phyloP scores from a whole-genome alignment of 2,797 vertebrate genomes.

The Numenius phaeopus region DNA sequence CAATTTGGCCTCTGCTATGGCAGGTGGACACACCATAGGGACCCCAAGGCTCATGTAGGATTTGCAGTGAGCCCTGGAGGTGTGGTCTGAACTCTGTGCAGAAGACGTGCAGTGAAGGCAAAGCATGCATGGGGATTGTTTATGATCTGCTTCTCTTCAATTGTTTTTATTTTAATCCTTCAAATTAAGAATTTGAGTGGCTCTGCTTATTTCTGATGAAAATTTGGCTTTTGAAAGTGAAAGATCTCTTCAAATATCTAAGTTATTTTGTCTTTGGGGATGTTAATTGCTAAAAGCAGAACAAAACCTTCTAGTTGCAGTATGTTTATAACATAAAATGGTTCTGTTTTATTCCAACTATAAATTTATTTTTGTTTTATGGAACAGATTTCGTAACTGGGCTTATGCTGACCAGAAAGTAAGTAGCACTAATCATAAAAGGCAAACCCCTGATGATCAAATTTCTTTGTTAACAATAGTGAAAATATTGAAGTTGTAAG shows the following conservation, averaged over 20 bases:
- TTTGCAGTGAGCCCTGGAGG: not conserved
- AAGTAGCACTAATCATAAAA: not conserved
- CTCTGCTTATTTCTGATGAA: not conserved
- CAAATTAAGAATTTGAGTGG: not conserved
- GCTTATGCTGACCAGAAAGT: not conserved
- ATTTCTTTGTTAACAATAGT: not conserved
- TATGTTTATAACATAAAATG: not conserved
- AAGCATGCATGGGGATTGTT: not conserved
- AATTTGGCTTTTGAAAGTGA: not conserved
- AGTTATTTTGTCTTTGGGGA: not conserved
- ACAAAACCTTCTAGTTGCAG: not conserved
- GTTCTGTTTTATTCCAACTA: not conserved
- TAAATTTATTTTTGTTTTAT: not conserved
- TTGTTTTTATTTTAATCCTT: not conserved
- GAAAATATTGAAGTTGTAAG: not conserved
- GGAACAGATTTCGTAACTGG: not conserved
- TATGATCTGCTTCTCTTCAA: not conserved
- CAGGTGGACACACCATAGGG: not conserved
- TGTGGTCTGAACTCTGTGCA: not conserved
- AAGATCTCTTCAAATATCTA: not conserved
- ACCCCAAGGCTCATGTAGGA: not conserved
- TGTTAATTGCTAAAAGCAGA: not conserved
- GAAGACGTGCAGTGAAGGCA: not conserved
- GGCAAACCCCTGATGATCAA: not conserved
- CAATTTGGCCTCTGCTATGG: not conserved